Percentiles rank a stretch among this genome's conserved stretches.
These are phyloP conservation scores for Circus cinereus DNA, from an alignment of 2,797 vertebrate species.

Conservation along the genomic window DNA sequence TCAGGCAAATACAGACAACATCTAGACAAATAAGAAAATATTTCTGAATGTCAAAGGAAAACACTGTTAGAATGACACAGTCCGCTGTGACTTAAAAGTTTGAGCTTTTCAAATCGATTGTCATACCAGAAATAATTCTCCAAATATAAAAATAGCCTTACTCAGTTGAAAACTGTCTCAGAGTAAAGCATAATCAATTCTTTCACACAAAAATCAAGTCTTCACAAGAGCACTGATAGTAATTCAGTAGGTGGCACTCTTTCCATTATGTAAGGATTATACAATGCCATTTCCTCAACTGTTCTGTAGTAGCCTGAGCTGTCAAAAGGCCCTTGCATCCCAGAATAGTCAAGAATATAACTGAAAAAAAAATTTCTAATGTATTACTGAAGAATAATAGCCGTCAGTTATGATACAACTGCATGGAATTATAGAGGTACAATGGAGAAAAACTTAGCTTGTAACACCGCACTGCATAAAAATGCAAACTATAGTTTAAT, in stretches of 20 bases:
- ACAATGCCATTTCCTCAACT: neutral
- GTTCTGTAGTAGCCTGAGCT: neutral
- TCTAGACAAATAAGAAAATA: neutral
- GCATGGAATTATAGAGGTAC: neutral
- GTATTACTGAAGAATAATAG: neutral
- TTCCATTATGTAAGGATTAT: neutral
- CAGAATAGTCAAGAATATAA: neutral
- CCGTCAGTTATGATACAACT: neutral
- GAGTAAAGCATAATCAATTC: neutral
- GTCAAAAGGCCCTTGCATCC: neutral
- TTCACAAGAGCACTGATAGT: neutral
- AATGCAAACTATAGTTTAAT: neutral
- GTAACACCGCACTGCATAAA: neutral
- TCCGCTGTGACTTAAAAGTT: neutral
- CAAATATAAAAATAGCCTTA: neutral
- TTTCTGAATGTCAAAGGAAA: neutral
- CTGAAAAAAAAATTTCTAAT: neutral
- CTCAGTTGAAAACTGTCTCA: neutral
- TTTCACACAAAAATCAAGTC: neutral
- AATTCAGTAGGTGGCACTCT: constrained; percentile 58
- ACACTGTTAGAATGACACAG: neutral
- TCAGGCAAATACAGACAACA: neutral
- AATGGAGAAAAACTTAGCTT: neutral
- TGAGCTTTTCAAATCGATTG: neutral
- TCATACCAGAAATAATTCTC: neutral